A percentile compares a stretch with the other conserved stretches of the same genome.
Evolutionary conservation across 2,797 vertebrate genomes (phyloP).

Genomic region (Leontocebus nigricollis): DNA sequence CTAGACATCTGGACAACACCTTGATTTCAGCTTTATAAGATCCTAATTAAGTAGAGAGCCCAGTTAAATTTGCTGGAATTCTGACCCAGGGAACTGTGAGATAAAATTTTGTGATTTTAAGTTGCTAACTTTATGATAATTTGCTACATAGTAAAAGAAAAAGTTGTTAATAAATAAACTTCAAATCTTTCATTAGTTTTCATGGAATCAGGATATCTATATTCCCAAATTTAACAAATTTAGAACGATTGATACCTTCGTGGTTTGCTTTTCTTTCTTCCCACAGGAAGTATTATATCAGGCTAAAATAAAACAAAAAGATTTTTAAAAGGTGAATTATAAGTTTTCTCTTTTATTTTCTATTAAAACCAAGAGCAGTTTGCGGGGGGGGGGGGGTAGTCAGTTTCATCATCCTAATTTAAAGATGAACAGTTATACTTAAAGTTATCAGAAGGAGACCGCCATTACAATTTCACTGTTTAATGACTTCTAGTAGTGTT

Average conservation of each 20-base stretch:
- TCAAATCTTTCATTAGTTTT: not conserved
- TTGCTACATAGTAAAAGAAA: not conserved
- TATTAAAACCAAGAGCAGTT: not conserved
- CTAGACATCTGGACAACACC: not conserved
- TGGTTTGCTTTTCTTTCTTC: not conserved
- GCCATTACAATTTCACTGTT: not conserved
- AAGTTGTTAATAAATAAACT: not conserved
- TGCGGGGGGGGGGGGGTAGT: no score
- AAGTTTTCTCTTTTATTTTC: not conserved
- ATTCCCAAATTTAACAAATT: not conserved
- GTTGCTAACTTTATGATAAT: not conserved
- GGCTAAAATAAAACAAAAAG: not conserved
- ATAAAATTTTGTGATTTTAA: not conserved
- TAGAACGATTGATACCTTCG: not conserved
- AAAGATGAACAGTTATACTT: not conserved
- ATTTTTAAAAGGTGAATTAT: not conserved
- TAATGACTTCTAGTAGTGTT: not conserved
- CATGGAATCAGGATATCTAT: not conserved
- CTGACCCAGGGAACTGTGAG: not conserved
- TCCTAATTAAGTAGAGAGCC: not conserved
- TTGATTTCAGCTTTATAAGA: not conserved
- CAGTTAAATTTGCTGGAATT: not conserved
- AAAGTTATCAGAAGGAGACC: not conserved
- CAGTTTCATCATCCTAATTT: not conserved
- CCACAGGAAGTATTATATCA: not conserved